A percentile compares a stretch with the other conserved stretches of the same genome.
Conservation (phyloP, 2,113 vertebrate species). For the Tursiops truncatus region DNA sequence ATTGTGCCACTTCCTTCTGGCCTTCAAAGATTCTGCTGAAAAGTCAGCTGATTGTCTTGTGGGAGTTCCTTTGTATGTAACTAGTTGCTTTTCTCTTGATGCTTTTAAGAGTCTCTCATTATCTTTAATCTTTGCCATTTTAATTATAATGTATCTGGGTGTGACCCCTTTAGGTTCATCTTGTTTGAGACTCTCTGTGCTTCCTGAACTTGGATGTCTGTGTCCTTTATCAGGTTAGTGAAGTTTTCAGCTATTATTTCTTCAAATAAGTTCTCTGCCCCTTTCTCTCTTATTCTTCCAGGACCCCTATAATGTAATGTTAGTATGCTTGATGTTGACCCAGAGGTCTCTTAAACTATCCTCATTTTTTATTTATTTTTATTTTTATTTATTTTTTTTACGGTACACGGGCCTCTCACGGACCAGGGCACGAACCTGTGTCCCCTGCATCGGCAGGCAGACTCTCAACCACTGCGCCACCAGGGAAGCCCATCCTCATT, state of each 20-base stretch:
- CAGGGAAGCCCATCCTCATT: too few relatives aligned
- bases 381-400: too few relatives aligned
- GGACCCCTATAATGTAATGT: not conserved
- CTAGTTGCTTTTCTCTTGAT: not conserved
- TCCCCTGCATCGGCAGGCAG: too few relatives aligned
- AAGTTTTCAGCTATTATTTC: not conserved
- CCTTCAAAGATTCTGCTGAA: not conserved
- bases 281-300: not conserved
- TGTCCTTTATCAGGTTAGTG: not conserved
- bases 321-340: not conserved
- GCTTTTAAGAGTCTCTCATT: too few relatives aligned
- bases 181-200: not conserved
- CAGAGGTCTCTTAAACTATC: too few relatives aligned
- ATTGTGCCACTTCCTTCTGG: not conserved
- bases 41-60: not conserved
- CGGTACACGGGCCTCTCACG: too few relatives aligned
- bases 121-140: too few relatives aligned
- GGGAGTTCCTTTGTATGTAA: not conserved
- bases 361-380: too few relatives aligned
- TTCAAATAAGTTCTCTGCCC: not conserved
- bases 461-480: too few relatives aligned
- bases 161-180: not conserved
- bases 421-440: too few relatives aligned
- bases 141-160: not conserved
- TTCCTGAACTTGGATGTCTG: not conserved